Conservation (phyloP, 2,888 invertebrate species). For the Augiades crinisus region DNA sequence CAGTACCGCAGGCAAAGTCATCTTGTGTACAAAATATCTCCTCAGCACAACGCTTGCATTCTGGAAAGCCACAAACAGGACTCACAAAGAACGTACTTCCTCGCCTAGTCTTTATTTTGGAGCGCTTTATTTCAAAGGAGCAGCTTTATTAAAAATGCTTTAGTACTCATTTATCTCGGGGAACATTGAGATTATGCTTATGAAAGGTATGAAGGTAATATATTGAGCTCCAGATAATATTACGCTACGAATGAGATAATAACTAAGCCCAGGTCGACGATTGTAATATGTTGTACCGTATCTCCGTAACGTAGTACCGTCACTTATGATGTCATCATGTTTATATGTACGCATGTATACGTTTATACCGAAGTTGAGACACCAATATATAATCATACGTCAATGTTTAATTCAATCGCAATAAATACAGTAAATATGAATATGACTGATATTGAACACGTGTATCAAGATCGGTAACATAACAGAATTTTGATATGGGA, state of each 20-base stretch:
- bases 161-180: slow-evolving; percentile 16
- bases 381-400: no score
- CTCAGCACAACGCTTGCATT: slow-evolving; percentile 6
- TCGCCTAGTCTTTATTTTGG: slow-evolving; percentile 2
- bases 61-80: slow-evolving; percentile 13
- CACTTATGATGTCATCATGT: no score
- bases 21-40: slow-evolving; percentile 9
- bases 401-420: no score
- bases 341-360: no score
- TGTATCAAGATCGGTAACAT: no score
- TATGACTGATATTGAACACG: no score
- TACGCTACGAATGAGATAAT: not conserved
- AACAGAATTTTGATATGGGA: no score
- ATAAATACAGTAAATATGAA: no score
- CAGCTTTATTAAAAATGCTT: slow-evolving; percentile 16
- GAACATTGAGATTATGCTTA: slow-evolving; percentile 7
- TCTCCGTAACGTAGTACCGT: no score
- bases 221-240: slow-evolving; percentile 8
- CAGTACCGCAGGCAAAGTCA: slow-evolving; percentile 6
- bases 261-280: no score
- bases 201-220: slow-evolving; percentile 10
- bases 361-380: no score
- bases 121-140: slow-evolving; percentile 21
- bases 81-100: slow-evolving; percentile 10
- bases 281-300: no score